phyloP scores from a whole-genome alignment of 2,888 invertebrate species.

The Macropis europaea region DNA sequence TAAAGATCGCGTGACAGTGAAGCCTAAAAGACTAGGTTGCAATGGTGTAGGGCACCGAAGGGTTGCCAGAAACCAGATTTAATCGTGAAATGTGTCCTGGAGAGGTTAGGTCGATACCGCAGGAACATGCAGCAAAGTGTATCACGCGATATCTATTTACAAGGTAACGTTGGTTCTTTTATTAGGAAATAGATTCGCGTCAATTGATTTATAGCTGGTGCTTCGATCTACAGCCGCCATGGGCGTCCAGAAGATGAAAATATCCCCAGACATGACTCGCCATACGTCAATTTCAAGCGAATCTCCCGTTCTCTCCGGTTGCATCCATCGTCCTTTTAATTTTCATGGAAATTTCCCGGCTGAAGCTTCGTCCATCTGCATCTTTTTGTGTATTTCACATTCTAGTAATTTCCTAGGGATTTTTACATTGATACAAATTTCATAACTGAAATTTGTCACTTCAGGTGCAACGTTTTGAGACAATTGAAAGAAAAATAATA shows the following conservation, averaged over 20 bases:
- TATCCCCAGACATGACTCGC: conserved; percentile 39
- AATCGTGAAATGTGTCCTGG: conserved; percentile 8
- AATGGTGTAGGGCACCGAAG: not conserved
- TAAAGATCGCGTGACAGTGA: no score
- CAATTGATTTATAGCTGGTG: conserved; percentile 51
- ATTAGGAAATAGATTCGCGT: conserved; percentile 51
- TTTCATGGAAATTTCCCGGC: conserved; percentile 57
- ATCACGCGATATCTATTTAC: conserved; percentile 37
- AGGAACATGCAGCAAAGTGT: conserved; percentile 3
- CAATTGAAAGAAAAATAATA: no score
- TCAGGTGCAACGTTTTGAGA: no score
- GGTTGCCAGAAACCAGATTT: conserved; percentile 2
- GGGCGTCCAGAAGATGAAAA: conserved; percentile 46
- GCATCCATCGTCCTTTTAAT: conserved; percentile 54
- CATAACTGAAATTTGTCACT: no score
- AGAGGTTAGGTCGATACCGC: not conserved
- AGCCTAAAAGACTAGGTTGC: not conserved
- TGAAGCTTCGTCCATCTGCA: not conserved
- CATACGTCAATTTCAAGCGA: conserved; percentile 55
- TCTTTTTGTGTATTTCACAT: no score
- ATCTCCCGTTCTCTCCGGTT: no score
- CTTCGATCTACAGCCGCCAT: conserved; percentile 19
- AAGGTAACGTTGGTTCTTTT: conserved; percentile 45
- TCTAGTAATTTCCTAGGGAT: no score
- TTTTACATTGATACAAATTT: no score